Conservation (phyloP, 2,113 vertebrate species). For the Isichthys henryi region DNA sequence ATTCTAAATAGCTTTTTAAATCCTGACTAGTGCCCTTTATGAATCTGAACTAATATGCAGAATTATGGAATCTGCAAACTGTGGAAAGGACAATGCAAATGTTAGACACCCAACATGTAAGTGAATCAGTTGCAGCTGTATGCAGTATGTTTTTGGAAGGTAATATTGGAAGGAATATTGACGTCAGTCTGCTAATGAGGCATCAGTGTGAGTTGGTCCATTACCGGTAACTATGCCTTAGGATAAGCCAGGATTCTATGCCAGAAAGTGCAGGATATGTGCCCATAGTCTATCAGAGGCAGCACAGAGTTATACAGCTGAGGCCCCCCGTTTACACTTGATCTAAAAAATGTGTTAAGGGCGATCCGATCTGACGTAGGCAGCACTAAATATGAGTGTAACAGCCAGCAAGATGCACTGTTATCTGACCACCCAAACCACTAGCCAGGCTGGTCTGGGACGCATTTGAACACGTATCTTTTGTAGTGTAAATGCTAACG, state of each 20-base stretch:
- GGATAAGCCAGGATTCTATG: not conserved
- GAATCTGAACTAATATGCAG: not conserved
- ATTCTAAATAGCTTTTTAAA: not conserved
- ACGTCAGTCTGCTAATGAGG: not conserved
- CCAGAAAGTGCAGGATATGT: not conserved
- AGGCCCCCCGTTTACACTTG: not conserved
- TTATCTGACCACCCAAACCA: not conserved
- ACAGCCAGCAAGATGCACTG: not conserved
- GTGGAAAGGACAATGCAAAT: not conserved
- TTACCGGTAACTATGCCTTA: not conserved
- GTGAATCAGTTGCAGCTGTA: not conserved
- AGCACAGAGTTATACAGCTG: not conserved
- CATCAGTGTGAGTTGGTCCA: not conserved
- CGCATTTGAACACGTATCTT: not conserved
- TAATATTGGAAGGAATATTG: not conserved
- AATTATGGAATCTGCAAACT: not conserved
- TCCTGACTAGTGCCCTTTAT: not conserved
- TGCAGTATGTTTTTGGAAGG: not conserved
- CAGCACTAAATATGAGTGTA: not conserved
- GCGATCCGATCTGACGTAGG: not conserved
- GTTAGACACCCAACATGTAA: not conserved
- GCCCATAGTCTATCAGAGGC: not conserved
- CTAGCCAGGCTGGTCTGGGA: not conserved
- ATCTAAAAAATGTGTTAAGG: not conserved
- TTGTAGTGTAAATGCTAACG: not conserved